Evolutionary conservation across 1,140 invertebrate genomes (phyloP), one percentile per base, ranked within the genome.

Genomic region (Heterodera schachtii): DNA sequence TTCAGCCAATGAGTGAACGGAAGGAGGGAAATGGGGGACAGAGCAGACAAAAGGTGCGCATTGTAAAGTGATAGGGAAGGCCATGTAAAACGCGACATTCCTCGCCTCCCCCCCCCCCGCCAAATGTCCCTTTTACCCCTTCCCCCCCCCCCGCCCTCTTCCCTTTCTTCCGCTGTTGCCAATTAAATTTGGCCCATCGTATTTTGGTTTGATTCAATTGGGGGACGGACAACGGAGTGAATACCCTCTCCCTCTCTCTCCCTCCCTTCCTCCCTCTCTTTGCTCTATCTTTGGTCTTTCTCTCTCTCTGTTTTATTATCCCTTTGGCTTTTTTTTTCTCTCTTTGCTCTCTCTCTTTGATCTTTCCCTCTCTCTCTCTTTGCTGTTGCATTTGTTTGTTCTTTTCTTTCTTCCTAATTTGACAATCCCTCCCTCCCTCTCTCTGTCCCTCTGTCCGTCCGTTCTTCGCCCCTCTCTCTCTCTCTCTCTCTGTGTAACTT

Each of bases 181-280:
- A 78, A 78, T 78, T 78, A 31, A 78, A 69, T 78, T 78, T 3
- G 76, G 64, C 76, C 76, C 11, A 67, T 78, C 6, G 74, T 31
- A 64, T 75, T 75, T 74, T 46, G 52, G 47, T 46, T 57, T 64
- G 41, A 76, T 19, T 19, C 41, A 44, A 21, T 19, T 43, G 74
- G 74, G n/a, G 44, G n/a, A 19, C 49, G 13, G 49, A 52, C 49
- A 19, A 60, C 9, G 57, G 19, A 4, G 13, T 60, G 57, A 16
- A 16, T 60, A 2, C 31, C 31, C 31, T 31, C 31, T 31, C 31
- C 1, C 31, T 31, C 31, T 31, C 31, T 31, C 31, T 31, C 31
- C 1, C 31, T 31, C 31, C 1, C 31, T 31, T 1, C 31, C 31
- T 31, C 1, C 31, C 31, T 31, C 31, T 31, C 31, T 31, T 31